These are phyloP conservation scores for Sphaerophoria rueppellii DNA, from an alignment of 2,888 invertebrate species.

Conservation along the genomic window DNA sequence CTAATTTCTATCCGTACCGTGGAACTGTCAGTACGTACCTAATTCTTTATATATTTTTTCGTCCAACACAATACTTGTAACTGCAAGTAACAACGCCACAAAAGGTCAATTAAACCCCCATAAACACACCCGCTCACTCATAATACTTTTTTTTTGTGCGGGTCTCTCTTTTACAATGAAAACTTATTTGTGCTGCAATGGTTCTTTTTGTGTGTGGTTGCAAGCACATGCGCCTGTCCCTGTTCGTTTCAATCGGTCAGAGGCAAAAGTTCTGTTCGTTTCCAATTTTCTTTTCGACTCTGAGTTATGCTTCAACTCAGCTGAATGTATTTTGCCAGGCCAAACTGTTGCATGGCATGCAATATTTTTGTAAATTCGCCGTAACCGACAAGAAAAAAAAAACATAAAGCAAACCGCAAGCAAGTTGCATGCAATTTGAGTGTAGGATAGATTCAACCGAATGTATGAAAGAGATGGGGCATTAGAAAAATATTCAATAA, in stretches of 20 bases:
- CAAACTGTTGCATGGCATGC: slow-evolving; percentile 51
- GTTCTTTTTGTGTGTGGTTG: background rate
- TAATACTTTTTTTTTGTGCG: slow-evolving; percentile 41
- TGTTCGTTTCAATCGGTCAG: slow-evolving; percentile 10
- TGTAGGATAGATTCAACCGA: background rate
- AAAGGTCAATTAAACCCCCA: slow-evolving; percentile 73
- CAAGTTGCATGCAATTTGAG: slow-evolving; percentile 8
- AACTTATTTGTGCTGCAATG: background rate
- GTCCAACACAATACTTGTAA: slow-evolving; percentile 55
- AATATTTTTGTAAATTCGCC: slow-evolving; percentile 16
- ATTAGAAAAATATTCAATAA: background rate
- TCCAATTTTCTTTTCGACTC: slow-evolving; percentile 38
- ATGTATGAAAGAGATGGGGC: background rate
- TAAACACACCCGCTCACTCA: slow-evolving; percentile 66
- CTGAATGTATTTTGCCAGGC: slow-evolving; percentile 44
- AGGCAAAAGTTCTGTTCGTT: slow-evolving; percentile 12
- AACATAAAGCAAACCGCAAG: slow-evolving; percentile 15
- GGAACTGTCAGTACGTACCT: slow-evolving; percentile 64
- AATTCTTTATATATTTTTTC: slow-evolving; percentile 7
- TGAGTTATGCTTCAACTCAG: slow-evolving; percentile 56
- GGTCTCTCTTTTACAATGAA: slow-evolving; percentile 23
- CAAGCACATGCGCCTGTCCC: slow-evolving; percentile 4
- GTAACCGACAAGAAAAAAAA: background rate
- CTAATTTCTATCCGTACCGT: slow-evolving; percentile 64
- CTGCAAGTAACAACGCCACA: slow-evolving; percentile 65